A percentile compares a stretch with the other conserved stretches of the same genome.
Conservation (phyloP, 2,888 invertebrate species). For the Vanessa cardui region DNA sequence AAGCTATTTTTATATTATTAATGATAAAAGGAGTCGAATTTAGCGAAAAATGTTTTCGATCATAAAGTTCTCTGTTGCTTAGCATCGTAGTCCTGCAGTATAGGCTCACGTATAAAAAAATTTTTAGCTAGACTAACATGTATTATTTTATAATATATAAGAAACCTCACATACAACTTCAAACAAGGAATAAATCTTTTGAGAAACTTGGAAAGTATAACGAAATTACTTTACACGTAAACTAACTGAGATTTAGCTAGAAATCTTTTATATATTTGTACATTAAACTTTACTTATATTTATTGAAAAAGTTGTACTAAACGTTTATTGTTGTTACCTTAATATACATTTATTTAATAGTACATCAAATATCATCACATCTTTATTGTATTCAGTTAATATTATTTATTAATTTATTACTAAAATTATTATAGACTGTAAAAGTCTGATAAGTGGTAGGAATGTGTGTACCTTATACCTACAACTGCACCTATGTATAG, state of each 20-base stretch:
- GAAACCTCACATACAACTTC: neutral
- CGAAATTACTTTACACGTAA: constrained; percentile 1
- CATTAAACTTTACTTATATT: neutral
- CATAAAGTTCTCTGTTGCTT: no score
- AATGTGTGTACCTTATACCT: no score
- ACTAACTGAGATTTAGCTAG: neutral
- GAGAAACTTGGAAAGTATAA: neutral
- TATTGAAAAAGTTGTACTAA: neutral
- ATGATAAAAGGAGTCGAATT: no score
- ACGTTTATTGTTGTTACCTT: neutral
- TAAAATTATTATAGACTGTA: no score
- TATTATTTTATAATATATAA: neutral
- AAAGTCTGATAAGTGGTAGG: no score
- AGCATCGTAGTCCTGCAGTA: no score
- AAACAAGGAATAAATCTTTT: constrained; percentile 1
- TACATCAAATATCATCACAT: no score
- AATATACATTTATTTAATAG: neutral
- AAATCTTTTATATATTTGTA: neutral
- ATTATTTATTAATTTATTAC: no score
- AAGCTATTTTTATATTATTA: no score
- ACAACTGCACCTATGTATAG: no score
- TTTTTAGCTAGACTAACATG: neutral
- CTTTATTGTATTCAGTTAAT: neutral
- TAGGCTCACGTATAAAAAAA: no score
- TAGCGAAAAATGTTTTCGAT: no score